Evolutionary conservation across 2,888 invertebrate genomes (phyloP).

Genomic region (Phengaris arion): DNA sequence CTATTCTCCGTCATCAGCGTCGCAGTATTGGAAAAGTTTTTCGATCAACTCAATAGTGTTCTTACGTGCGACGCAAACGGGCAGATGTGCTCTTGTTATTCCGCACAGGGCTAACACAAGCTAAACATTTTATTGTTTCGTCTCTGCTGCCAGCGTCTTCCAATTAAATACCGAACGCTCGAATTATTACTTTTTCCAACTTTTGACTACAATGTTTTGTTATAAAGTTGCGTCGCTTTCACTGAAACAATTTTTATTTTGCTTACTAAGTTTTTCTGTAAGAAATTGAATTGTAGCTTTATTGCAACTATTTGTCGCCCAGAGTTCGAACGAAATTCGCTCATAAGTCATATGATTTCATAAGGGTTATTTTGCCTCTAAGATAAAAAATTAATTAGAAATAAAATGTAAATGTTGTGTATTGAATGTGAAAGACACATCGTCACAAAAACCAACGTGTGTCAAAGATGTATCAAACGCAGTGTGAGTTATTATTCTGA

Average conservation of each 20-base stretch:
- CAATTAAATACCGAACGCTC: slow-evolving; percentile 36
- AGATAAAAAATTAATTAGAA: too few relatives aligned
- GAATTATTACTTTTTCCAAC: slow-evolving; percentile 23
- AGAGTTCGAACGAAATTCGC: too few relatives aligned
- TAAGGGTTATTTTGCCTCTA: too few relatives aligned
- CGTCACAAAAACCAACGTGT: too few relatives aligned
- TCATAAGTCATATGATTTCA: too few relatives aligned
- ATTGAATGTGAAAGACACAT: too few relatives aligned
- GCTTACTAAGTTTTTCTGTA: background rate
- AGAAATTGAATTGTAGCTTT: background rate
- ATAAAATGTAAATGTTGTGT: too few relatives aligned
- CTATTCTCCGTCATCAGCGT: slow-evolving; percentile 69
- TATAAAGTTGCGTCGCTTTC: background rate
- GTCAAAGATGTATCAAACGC: too few relatives aligned
- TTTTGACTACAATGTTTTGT: slow-evolving; percentile 5
- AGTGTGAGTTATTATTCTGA: too few relatives aligned
- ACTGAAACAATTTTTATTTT: background rate
- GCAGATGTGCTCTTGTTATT: slow-evolving; percentile 64
- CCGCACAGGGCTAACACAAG: slow-evolving; percentile 56
- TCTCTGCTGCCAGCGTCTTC: slow-evolving; percentile 38
- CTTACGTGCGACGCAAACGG: slow-evolving; percentile 66
- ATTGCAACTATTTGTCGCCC: background rate
- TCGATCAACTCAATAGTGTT: slow-evolving; percentile 58
- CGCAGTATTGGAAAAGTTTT: slow-evolving; percentile 73
- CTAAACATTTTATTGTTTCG: slow-evolving; percentile 58